Conservation (phyloP, 2,888 invertebrate species). For the Taphrorychus bicolor region DNA sequence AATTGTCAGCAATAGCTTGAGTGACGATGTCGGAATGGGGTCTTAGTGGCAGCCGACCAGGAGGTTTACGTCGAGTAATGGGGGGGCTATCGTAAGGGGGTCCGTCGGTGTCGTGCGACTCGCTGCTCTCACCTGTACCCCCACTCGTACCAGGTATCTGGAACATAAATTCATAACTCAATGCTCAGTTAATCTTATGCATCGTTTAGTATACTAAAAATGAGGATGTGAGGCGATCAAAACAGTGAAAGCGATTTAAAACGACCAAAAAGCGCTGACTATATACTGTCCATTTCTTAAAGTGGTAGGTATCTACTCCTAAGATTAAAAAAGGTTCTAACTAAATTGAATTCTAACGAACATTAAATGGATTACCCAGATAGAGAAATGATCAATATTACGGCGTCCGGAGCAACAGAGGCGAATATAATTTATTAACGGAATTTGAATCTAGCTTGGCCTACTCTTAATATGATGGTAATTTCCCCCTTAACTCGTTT, state of each 20-base stretch:
- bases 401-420: neutral
- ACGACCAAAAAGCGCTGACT: too few relatives aligned
- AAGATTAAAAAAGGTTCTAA: neutral
- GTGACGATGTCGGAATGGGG: constrained; percentile 66
- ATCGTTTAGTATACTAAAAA: too few relatives aligned
- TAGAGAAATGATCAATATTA: neutral
- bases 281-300: too few relatives aligned
- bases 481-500: neutral
- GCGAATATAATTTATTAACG: neutral
- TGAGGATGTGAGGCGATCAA: too few relatives aligned
- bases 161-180: too few relatives aligned
- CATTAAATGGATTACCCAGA: neutral
- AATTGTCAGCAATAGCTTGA: constrained; percentile 67
- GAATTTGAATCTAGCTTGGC: neutral
- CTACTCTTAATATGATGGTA: neutral
- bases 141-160: constrained; percentile 52
- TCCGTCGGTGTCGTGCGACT: constrained; percentile 65
- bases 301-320: neutral
- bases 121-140: constrained; percentile 61
- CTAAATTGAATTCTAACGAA: neutral
- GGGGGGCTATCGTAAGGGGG: constrained; percentile 64
- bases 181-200: too few relatives aligned
- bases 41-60: constrained; percentile 50
- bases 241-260: too few relatives aligned
- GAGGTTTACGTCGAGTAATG: constrained; percentile 60